These are phyloP conservation scores for Lepidurus packardi DNA, from an alignment of 1,140 invertebrate species.

Conservation along the genomic window DNA sequence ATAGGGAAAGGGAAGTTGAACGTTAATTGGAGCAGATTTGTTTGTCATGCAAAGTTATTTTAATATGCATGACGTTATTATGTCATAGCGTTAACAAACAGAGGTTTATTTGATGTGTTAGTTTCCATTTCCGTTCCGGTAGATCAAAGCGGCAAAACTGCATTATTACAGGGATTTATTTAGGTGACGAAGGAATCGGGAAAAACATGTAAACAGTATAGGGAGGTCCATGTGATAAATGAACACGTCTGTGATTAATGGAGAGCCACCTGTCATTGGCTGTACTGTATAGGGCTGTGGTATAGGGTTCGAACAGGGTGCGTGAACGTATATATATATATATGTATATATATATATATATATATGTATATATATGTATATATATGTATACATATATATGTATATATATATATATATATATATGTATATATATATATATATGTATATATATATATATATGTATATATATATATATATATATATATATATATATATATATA, in stretches of 20 bases:
- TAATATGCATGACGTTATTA: neutral
- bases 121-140: too few relatives aligned
- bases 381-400: too few relatives aligned
- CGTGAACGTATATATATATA: neutral
- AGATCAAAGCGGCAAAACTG: too few relatives aligned
- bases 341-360: too few relatives aligned
- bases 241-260: neutral
- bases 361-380: too few relatives aligned
- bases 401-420: too few relatives aligned
- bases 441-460: too few relatives aligned
- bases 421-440: too few relatives aligned
- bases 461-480: too few relatives aligned
- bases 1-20: neutral
- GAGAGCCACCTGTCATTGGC: neutral
- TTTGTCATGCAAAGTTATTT: slow-evolving; percentile 12
- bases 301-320: neutral
- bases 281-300: too few relatives aligned
- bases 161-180: too few relatives aligned
- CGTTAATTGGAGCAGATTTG: neutral
- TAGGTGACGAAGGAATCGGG: neutral
- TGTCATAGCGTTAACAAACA: neutral
- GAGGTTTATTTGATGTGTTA: neutral
- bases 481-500: too few relatives aligned
- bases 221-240: neutral
- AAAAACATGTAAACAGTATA: neutral